A percentile compares a stretch with the other conserved stretches of the same genome.
Evolutionary conservation across 2,113 vertebrate species (phyloP).

Genomic region (Platysteira castanea): DNA sequence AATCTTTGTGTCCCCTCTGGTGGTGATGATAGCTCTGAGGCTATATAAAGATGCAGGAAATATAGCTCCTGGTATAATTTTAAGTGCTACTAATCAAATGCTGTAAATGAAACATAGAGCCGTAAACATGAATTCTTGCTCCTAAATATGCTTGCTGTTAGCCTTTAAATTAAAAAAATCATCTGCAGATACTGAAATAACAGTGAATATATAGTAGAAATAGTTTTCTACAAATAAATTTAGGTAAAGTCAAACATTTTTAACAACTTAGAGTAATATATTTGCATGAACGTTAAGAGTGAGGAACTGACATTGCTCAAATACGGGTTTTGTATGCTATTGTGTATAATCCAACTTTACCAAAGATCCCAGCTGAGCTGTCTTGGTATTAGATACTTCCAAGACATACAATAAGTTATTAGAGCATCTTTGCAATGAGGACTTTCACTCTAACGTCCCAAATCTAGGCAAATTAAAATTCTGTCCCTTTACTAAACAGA

Average conservation of each 20-base stretch:
- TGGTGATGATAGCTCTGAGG: slow-evolving; percentile 30
- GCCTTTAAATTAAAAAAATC: background rate
- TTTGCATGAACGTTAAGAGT: background rate
- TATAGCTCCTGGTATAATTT: background rate
- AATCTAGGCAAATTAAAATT: background rate
- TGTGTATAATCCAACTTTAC: background rate
- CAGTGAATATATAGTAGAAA: background rate
- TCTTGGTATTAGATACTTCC: background rate
- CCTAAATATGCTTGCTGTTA: background rate
- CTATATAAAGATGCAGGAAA: slow-evolving; percentile 30
- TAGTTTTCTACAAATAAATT: background rate
- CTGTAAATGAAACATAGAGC: slow-evolving; percentile 11
- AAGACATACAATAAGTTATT: background rate
- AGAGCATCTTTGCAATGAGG: background rate
- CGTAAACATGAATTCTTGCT: background rate
- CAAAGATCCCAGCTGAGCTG: background rate
- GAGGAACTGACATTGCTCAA: background rate
- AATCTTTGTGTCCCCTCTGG: slow-evolving; percentile 6
- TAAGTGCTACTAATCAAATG: slow-evolving; percentile 12
- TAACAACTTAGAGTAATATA: background rate
- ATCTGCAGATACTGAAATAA: background rate
- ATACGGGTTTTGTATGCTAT: background rate
- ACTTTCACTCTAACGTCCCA: background rate
- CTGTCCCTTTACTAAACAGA: background rate
- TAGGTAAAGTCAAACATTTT: background rate